phyloP scores from a whole-genome alignment of 2,888 invertebrate species.

The Iselma pallidipennis region DNA sequence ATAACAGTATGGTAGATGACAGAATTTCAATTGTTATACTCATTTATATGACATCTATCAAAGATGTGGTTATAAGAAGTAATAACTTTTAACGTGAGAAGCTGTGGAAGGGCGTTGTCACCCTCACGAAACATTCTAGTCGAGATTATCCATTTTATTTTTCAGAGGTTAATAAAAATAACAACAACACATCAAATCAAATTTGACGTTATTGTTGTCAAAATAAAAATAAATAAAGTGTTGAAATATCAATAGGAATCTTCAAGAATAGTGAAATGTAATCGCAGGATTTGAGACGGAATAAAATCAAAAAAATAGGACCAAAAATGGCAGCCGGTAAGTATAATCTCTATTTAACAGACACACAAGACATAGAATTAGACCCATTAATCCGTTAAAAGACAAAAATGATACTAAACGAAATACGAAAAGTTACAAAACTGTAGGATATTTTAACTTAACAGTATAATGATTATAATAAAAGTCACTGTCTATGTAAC shows the following conservation, averaged over 20 bases:
- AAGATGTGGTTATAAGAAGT: too few relatives aligned
- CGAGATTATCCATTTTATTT: too few relatives aligned
- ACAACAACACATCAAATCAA: too few relatives aligned
- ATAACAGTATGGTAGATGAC: not conserved
- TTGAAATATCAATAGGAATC: not conserved
- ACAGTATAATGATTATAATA: not conserved
- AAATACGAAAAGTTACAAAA: not conserved
- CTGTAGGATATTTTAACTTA: not conserved
- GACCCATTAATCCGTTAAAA: too few relatives aligned
- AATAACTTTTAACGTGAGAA: not conserved
- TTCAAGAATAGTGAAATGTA: too few relatives aligned
- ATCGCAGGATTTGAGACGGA: not conserved
- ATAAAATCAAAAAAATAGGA: constrained; percentile 15
- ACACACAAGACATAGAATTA: too few relatives aligned
- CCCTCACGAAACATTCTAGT: too few relatives aligned
- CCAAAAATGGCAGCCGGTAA: constrained; percentile 33
- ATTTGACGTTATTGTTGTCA: not conserved
- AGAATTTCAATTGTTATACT: too few relatives aligned
- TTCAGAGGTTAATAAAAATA: too few relatives aligned
- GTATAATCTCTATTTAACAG: too few relatives aligned
- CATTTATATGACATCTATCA: too few relatives aligned
- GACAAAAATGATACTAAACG: too few relatives aligned
- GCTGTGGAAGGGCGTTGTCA: not conserved
- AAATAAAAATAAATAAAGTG: constrained; percentile 5
- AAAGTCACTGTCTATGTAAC: not conserved